Evolutionary conservation across 2,888 invertebrate genomes (phyloP), one percentile per base, ranked within the genome.

Genomic region (Drosophila anceps): DNA sequence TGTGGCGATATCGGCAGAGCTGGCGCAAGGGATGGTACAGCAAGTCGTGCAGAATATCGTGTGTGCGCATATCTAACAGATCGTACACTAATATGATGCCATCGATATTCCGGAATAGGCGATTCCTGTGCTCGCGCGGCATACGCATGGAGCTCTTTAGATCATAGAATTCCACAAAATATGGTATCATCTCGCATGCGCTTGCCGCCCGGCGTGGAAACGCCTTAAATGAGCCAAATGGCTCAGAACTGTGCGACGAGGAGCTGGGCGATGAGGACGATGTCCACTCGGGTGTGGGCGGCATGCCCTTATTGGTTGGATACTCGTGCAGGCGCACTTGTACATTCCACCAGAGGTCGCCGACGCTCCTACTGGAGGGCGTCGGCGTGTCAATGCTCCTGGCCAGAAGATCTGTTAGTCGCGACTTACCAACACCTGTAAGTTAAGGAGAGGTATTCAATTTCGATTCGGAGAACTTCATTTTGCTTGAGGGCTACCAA

Each of bases 271-370:
- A 83, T 12, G 84, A 84, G 24, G 87, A 54, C 18, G 83, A 73
- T 6, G 85, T 86, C 74, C 69, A 83, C 10, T 68, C 66, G 3
- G 83, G 88, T 4, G 83, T 69, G 8, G 62, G 75, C 1, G 83
- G 87, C 44, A 77, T 15, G 2, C 41, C 50, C 1, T 46, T n/a
- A 7, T 18, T 27, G 20, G n/a, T 29, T 7, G 82, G 69, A 62
- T 84, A 86, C 15, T 88, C 82, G 24, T 84, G 84, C 4, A 84
- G 20, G 5, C 89, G 84, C 27, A 88, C 84, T 33, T 84, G 89
- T 0, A 84, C 69, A n/a, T 58, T 78, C 84, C 87, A 84, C 39
- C 54, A 64, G 8, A 24, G 18, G 12, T 65, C 53, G 46, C 69
- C 69, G 4, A 88, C 73, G 15, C 55, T 60, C 4, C 83, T 57